Conservation (phyloP, 2,797 vertebrate genomes). For the Gorsachius magnificus region DNA sequence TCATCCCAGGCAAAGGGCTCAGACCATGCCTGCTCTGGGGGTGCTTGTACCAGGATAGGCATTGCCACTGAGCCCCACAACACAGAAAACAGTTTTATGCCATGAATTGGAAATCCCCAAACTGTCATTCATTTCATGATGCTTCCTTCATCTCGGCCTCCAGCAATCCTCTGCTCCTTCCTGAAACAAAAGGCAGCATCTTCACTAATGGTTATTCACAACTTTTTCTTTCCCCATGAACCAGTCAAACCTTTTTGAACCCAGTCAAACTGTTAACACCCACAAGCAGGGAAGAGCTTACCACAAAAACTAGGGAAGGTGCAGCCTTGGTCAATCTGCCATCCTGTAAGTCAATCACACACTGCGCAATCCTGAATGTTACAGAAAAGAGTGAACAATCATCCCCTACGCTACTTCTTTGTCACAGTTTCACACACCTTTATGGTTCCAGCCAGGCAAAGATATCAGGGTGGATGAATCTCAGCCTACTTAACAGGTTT, state of each 20-base stretch:
- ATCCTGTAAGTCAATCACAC: neutral
- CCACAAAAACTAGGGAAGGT: neutral
- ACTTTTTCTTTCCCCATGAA: neutral
- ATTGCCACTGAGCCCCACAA: neutral
- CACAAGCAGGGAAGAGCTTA: neutral
- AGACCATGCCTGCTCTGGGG: accelerated
- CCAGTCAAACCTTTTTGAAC: neutral
- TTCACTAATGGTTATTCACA: neutral
- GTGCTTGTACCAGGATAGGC: neutral
- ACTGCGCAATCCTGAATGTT: neutral
- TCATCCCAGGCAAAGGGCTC: neutral
- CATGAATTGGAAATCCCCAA: neutral
- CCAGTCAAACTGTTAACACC: neutral
- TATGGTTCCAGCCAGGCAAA: neutral
- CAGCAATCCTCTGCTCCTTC: neutral
- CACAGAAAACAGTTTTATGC: neutral
- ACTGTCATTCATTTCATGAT: neutral
- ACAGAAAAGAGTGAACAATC: neutral
- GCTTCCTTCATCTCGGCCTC: neutral
- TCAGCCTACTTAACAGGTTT: neutral
- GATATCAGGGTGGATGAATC: neutral
- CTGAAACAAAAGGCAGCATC: neutral
- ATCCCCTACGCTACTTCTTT: neutral
- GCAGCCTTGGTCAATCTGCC: neutral
- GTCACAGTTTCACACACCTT: neutral